phyloP scores from a whole-genome alignment of 2,113 vertebrate species.

The Rhombomys opimus region DNA sequence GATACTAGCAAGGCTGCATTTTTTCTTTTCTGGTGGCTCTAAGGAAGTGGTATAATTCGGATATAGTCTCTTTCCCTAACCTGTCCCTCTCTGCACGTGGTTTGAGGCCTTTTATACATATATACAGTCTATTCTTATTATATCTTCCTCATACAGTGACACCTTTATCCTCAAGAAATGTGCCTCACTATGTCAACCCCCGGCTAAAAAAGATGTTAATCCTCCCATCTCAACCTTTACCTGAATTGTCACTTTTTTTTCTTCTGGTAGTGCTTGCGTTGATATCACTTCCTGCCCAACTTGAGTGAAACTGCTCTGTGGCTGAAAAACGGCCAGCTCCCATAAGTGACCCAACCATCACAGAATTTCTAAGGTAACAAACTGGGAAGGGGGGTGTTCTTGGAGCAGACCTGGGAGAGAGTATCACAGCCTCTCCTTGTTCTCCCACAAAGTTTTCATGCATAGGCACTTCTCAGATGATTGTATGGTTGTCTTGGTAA shows the following conservation, averaged over 20 bases:
- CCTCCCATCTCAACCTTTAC: background rate
- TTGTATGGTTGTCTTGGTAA: too few relatives aligned
- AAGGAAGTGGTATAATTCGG: background rate
- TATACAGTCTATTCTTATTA: background rate
- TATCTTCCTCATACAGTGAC: background rate
- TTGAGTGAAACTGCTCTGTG: background rate
- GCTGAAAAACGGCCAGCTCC: background rate
- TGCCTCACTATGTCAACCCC: background rate
- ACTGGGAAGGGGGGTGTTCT: too few relatives aligned
- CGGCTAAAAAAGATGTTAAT: background rate
- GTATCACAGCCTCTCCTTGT: too few relatives aligned
- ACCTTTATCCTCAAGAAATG: background rate
- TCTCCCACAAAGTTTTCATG: too few relatives aligned
- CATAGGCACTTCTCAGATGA: too few relatives aligned
- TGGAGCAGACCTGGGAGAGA: too few relatives aligned
- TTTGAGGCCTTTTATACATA: background rate
- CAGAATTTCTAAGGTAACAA: background rate
- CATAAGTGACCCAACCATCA: background rate
- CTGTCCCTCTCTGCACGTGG: too few relatives aligned
- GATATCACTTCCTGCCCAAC: background rate
- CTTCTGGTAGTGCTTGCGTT: background rate
- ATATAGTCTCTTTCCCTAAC: background rate
- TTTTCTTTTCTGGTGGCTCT: background rate
- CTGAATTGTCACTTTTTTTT: background rate
- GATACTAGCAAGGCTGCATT: background rate